Base-by-base conservation (phyloP, 2,797 vertebrate genomes). In the Poeciliopsis infans region DNA sequence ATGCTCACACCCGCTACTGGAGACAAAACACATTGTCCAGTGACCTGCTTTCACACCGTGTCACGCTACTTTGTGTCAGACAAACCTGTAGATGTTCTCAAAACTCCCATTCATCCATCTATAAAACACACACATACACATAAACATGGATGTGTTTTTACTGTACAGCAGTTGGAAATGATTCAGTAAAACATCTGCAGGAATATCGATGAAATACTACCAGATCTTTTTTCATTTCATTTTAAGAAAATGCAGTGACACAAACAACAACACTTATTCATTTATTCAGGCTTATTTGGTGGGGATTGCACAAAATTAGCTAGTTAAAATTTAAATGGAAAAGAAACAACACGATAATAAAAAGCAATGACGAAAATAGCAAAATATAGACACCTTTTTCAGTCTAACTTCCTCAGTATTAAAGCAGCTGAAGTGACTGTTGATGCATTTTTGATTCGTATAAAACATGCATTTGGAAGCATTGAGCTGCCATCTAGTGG, bases 21-120 rank as follows among this genome's bases (percentile, higher is more conserved):
- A 64, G 85, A 90, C 85, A 83, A 88, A 86, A 88, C 79, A 78
- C 86, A 87, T 84, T 86, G 83, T 88, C 87, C 86, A 76, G 43
- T 94, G 92, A 92, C 92, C 93, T 93, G 91, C 77, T 93, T 92
- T 90, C 69, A 83, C 77, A 18, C 87, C 53, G 69, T 72, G 84
- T 89, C 86, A 83, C 74, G 81, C 72, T 55, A 64, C 36, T 80
- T 91, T 85, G 78, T 0, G 7, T 90, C 89, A 87, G 12, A 33
- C 75, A 86, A 92, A 92, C 91, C 86, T 93, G 91, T 89, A 75
- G 91, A 92, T 88, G 81, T 91, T 91, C 90, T 75, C 90, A 88
- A 75, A 80, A 78, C 77, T 87, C 83, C 57, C 71, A 71, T 83
- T 89, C 76, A 88, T 90, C 87, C 88, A 85, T 28, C 1, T 16